Conservation (phyloP, 1,140 invertebrate genomes). For the Caenorhabditis elegans region DNA sequence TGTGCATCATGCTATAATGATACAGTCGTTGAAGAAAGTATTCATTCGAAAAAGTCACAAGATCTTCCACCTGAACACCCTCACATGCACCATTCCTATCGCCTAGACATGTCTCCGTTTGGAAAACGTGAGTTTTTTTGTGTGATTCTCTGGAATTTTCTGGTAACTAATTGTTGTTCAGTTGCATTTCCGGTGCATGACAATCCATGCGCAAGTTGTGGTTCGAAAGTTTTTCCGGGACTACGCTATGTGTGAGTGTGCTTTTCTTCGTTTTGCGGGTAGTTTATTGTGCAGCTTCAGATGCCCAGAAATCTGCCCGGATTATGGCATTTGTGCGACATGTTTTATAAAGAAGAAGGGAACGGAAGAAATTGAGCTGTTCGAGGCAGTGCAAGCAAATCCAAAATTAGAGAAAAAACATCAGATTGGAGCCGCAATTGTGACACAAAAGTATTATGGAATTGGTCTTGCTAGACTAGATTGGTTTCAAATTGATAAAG, state of each 20-base stretch:
- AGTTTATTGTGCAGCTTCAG: no score
- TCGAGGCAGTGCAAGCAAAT: background rate
- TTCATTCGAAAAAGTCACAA: background rate
- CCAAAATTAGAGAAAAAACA: constrained; percentile 3
- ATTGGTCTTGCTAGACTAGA: constrained; percentile 4
- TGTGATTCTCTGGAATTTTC: background rate
- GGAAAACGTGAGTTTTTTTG: background rate
- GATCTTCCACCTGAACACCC: background rate
- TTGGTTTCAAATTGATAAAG: constrained; percentile 1
- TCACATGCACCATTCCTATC: constrained; percentile 20
- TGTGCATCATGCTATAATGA: constrained; percentile 12
- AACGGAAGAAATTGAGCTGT: background rate
- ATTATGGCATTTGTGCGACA: background rate
- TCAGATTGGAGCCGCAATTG: constrained; percentile 5
- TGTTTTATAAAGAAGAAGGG: constrained; percentile 14
- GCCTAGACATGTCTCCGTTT: background rate
- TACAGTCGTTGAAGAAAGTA: constrained; percentile 4
- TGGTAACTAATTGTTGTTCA: background rate
- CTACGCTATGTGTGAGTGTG: constrained; percentile 6
- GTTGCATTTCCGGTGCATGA: constrained; percentile 23
- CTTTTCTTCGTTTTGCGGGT: background rate
- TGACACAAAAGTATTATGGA: constrained; percentile 5
- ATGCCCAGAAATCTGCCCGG: constrained; percentile 10
- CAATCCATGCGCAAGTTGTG: constrained; percentile 17
- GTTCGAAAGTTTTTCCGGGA: constrained; percentile 25